Conservation (phyloP, 2,888 invertebrate genomes). For the Eupithecia subumbrata region DNA sequence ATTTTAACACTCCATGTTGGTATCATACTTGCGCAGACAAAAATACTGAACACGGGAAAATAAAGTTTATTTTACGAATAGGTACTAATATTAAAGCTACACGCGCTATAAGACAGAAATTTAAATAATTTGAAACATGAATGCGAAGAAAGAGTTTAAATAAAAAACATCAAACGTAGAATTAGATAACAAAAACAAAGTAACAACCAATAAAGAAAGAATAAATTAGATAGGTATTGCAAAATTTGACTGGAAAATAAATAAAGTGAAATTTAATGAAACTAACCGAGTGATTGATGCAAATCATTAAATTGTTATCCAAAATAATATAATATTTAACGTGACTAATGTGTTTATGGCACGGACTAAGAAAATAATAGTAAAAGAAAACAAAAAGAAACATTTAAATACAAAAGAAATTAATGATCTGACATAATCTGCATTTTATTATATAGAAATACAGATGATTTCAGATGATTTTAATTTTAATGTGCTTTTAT, state of each 20-base stretch:
- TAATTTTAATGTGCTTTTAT: slow-evolving; percentile 34
- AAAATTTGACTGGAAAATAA: slow-evolving; percentile 46
- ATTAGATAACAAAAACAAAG: slow-evolving; percentile 80
- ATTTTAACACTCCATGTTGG: slow-evolving; percentile 65
- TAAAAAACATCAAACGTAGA: slow-evolving; percentile 71
- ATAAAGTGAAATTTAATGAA: slow-evolving; percentile 30
- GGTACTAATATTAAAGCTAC: slow-evolving; percentile 75
- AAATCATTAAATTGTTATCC: slow-evolving; percentile 31
- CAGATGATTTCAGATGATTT: slow-evolving; percentile 33
- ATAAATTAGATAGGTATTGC: slow-evolving; percentile 49
- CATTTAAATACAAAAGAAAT: slow-evolving; percentile 32
- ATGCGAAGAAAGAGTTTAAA: slow-evolving; percentile 44
- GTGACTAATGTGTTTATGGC: slow-evolving; percentile 60
- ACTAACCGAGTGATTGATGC: slow-evolving; percentile 40
- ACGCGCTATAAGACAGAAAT: slow-evolving; percentile 61
- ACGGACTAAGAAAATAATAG: slow-evolving; percentile 47
- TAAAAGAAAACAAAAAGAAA: slow-evolving; percentile 32
- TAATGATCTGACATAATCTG: slow-evolving; percentile 26
- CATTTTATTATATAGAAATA: slow-evolving; percentile 36
- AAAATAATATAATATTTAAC: slow-evolving; percentile 37
- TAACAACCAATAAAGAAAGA: slow-evolving; percentile 74
- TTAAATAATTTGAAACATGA: slow-evolving; percentile 38
- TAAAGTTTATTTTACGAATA: slow-evolving; percentile 54
- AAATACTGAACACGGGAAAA: slow-evolving; percentile 54
- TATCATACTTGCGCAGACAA: slow-evolving; percentile 54